Evolutionary conservation across 2,113 vertebrate genomes (phyloP).

Genomic region (Pampusana beccarii): DNA sequence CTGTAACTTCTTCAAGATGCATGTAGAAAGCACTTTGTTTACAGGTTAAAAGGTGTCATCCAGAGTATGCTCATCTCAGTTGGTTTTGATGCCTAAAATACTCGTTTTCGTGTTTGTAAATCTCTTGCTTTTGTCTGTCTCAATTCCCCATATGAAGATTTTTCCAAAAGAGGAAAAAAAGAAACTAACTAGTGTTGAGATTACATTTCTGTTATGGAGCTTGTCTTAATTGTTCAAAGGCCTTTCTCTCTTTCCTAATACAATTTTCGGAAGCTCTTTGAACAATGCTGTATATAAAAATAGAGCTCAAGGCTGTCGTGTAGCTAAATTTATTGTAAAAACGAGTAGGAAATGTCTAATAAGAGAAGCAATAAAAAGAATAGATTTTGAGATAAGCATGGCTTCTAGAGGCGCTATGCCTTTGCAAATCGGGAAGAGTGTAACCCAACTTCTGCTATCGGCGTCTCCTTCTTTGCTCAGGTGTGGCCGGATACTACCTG

Average conservation of each 20-base stretch:
- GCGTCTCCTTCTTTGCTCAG: slow-evolving; percentile 36
- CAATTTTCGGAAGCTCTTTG: slow-evolving; percentile 59
- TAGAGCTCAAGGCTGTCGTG: slow-evolving; percentile 53
- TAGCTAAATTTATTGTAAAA: slow-evolving; percentile 45
- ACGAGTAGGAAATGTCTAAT: slow-evolving; percentile 67
- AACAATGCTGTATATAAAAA: slow-evolving; percentile 52
- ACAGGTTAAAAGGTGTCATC: not conserved
- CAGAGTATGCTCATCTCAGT: not conserved
- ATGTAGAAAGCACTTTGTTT: not conserved
- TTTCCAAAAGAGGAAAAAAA: not conserved
- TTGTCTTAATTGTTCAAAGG: slow-evolving; percentile 41
- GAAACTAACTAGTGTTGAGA: not conserved
- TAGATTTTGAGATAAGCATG: slow-evolving; percentile 51
- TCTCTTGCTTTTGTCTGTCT: not conserved
- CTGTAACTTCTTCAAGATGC: not conserved
- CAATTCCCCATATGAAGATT: not conserved
- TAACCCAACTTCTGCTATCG: not conserved
- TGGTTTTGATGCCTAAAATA: not conserved
- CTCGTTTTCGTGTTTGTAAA: not conserved
- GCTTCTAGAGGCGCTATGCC: slow-evolving; percentile 15
- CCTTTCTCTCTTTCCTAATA: slow-evolving; percentile 47
- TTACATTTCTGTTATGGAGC: not conserved
- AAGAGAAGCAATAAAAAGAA: slow-evolving; percentile 64
- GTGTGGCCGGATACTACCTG: slow-evolving; percentile 24
- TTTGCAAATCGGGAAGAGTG: not conserved